Evolutionary conservation across 2,888 invertebrate species (phyloP).

Genomic region (Apodemia mormo): DNA sequence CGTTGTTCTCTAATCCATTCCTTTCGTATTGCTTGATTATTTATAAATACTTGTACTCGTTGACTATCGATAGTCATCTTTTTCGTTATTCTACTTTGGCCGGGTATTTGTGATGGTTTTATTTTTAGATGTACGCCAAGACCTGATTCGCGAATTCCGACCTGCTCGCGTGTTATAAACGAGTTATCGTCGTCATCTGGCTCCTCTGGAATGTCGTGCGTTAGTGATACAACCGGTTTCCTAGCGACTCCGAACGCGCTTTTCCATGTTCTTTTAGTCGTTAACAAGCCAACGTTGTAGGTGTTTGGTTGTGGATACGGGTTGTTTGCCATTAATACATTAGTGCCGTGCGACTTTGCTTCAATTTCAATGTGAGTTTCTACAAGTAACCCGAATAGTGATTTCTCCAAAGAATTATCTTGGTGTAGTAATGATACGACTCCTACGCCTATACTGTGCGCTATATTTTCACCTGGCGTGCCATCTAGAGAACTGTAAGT

Average conservation of each 20-base stretch:
- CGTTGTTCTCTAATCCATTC: not conserved
- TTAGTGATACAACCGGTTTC: slow-evolving; percentile 11
- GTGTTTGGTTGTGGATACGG: slow-evolving; percentile 18
- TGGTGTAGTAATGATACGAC: not conserved
- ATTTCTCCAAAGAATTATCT: slow-evolving; percentile 9
- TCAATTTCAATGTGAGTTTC: slow-evolving; percentile 16
- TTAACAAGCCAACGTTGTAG: slow-evolving; percentile 7
- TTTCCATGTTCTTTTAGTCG: slow-evolving; percentile 4
- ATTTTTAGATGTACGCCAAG: not conserved
- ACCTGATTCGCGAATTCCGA: slow-evolving; percentile 1
- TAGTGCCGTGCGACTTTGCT: slow-evolving; percentile 7
- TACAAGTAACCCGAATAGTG: not conserved
- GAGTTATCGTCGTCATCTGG: not conserved
- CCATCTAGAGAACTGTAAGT: slow-evolving; percentile 7
- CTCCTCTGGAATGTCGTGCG: slow-evolving; percentile 14
- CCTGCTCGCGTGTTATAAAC: not conserved
- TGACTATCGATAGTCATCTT: not conserved
- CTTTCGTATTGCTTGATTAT: not conserved
- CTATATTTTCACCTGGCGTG: not conserved
- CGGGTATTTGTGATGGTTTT: slow-evolving; percentile 17
- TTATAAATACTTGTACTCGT: not conserved
- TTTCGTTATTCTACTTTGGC: slow-evolving; percentile 10
- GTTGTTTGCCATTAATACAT: slow-evolving; percentile 14
- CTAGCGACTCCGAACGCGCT: slow-evolving; percentile 8
- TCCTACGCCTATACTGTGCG: slow-evolving; percentile 1